Percentiles rank a stretch among this genome's conserved stretches.
These are phyloP conservation scores for Polyergus mexicanus DNA, from an alignment of 1,140 invertebrate species.

Conservation along the genomic window DNA sequence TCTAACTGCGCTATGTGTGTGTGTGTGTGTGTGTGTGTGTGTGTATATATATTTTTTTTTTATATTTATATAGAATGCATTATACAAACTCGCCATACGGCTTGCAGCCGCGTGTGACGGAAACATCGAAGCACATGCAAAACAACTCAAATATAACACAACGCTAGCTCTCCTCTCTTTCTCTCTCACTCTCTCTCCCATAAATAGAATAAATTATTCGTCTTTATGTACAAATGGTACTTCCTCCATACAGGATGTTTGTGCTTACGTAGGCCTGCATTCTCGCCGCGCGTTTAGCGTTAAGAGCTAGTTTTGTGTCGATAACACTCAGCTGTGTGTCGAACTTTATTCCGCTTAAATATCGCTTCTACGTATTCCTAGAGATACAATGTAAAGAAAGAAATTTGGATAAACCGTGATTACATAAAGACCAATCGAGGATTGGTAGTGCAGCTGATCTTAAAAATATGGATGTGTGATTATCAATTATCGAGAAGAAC, in stretches of 20 bases:
- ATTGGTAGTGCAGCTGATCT: neutral
- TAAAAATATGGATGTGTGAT: too few relatives aligned
- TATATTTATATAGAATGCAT: conserved; percentile 60
- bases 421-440: neutral
- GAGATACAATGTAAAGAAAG: neutral
- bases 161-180: conserved; percentile 42
- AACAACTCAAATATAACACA: conserved; percentile 73
- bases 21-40: conserved; percentile 45
- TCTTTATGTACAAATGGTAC: conserved; percentile 78
- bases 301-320: neutral
- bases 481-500: too few relatives aligned
- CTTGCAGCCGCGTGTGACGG: conserved; percentile 32
- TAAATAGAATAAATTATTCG: conserved; percentile 78
- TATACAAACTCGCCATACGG: conserved; percentile 42
- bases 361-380: too few relatives aligned
- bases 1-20: conserved; percentile 55
- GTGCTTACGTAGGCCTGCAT: conserved; percentile 68
- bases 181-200: conserved; percentile 46
- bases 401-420: neutral
- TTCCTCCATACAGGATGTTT: conserved; percentile 67
- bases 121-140: conserved; percentile 75
- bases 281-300: conserved; percentile 48
- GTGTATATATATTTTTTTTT: conserved; percentile 51
- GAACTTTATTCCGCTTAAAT: neutral
- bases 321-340: neutral